These are phyloP conservation scores for Microctonus hyperodae DNA, from an alignment of 2,888 invertebrate species.

Conservation along the genomic window DNA sequence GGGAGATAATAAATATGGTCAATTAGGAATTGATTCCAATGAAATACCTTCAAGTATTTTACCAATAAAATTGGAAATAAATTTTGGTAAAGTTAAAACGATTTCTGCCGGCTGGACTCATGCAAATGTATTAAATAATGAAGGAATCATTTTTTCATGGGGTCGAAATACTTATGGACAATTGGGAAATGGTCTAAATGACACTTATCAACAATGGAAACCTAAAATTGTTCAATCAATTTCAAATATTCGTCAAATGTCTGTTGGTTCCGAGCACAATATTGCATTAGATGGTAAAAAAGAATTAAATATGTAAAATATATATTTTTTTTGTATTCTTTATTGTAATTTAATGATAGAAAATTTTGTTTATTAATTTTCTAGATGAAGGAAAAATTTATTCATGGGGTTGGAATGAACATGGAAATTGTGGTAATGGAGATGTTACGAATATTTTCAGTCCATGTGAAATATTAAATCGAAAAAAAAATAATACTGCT, in stretches of 20 bases:
- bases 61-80: constrained; percentile 64
- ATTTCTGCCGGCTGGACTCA: constrained; percentile 83
- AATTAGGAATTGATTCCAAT: constrained; percentile 70
- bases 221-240: constrained; percentile 47
- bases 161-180: constrained; percentile 85
- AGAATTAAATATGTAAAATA: background rate
- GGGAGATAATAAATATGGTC: constrained; percentile 87
- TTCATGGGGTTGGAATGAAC: constrained; percentile 92
- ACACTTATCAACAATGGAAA: constrained; percentile 44
- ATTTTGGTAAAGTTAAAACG: constrained; percentile 62
- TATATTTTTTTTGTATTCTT: background rate
- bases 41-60: constrained; percentile 57
- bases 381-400: constrained; percentile 71
- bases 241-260: constrained; percentile 67
- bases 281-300: constrained; percentile 67
- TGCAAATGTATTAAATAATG: constrained; percentile 70
- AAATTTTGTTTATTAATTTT: background rate
- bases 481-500: constrained; percentile 36
- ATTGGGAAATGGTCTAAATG: constrained; percentile 65
- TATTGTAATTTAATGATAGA: no score
- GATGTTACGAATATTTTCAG: constrained; percentile 62
- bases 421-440: constrained; percentile 82
- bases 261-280: constrained; percentile 82
- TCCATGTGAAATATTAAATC: constrained; percentile 60
- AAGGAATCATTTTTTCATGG: constrained; percentile 75